Evolutionary conservation across 1,140 invertebrate genomes (phyloP).

Genomic region (Berghia stephanieae): DNA sequence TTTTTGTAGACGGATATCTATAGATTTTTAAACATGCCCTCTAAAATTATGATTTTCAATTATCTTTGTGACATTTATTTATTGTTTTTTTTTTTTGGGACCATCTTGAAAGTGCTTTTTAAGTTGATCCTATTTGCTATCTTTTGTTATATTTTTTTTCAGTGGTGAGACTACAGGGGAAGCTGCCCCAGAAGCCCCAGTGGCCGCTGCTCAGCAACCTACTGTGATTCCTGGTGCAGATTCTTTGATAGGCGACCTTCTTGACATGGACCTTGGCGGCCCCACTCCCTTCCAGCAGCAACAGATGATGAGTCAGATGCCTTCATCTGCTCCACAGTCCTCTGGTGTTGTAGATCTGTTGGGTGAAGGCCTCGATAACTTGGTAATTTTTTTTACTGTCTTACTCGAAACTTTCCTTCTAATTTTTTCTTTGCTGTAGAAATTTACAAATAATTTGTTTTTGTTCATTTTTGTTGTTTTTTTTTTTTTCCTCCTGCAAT

Average conservation of each 20-base stretch:
- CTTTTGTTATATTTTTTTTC: too few relatives aligned
- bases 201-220: slow-evolving; percentile 64
- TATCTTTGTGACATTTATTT: too few relatives aligned
- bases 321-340: slow-evolving; percentile 56
- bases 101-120: too few relatives aligned
- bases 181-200: slow-evolving; percentile 21
- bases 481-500: slow-evolving; percentile 9
- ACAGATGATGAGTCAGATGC: slow-evolving; percentile 59
- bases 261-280: slow-evolving; percentile 91
- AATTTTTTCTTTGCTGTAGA: slow-evolving; percentile 3
- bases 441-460: not conserved
- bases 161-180: slow-evolving; percentile 38
- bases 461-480: not conserved
- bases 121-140: too few relatives aligned
- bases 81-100: too few relatives aligned
- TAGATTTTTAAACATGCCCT: too few relatives aligned
- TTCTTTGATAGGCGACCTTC: slow-evolving; percentile 93
- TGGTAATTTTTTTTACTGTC: slow-evolving; percentile 74
- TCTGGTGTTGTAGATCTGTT: slow-evolving; percentile 74
- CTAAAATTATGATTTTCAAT: too few relatives aligned
- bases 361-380: slow-evolving; percentile 81
- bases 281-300: slow-evolving; percentile 58
- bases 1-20: too few relatives aligned
- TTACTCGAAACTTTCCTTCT: not conserved
- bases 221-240: slow-evolving; percentile 91